Evolutionary conservation across 1,140 invertebrate species (phyloP), one percentile per base, ranked within the genome.

Genomic region (Polyergus mexicanus): DNA sequence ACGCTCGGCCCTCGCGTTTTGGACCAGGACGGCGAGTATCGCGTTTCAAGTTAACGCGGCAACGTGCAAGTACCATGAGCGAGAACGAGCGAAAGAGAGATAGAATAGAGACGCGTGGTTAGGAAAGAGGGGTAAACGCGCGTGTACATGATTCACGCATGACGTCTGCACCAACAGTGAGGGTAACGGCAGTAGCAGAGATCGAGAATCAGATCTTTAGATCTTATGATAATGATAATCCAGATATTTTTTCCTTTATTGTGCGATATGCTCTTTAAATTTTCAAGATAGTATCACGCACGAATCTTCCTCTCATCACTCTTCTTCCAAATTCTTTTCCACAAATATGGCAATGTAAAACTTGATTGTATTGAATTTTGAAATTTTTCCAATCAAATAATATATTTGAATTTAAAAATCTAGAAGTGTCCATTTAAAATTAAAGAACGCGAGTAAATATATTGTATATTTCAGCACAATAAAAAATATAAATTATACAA

Each of bases 21-120:
- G 87, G 69, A 62, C 58, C 84, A 56, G 44, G 83, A 41, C 74
- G 60, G 78, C 81, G 87, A 91, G 93, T 94, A 91, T 94, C 93
- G 91, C 92, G 92, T 94, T 94, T 94, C 93, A 94, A 92, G 91
- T 92, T 91, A 72, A 87, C 88, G 88, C 90, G 89, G 90, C 90
- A 83, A 56, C 83, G 86, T 76, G 71, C 80, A 51, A 51, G 47
- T 51, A 84, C 35, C 16, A 13, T 16, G 75, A 72, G 88, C 86
- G 75, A 88, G 81, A 91, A 56, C 35, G 54, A 86, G 84, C 16
- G 85, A 41, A 16, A 56, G 47, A 80, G 81, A 84, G 66, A 74
- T 80, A 56, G 47, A 71, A 66, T 32, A 16, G 32, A 4, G 78
- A n/a, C 44, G 44, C 3, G 44, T 11, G 11, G 0, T 51, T 3